These are phyloP conservation scores for Telmatherina bonti DNA, from an alignment of 2,797 vertebrate genomes.

Conservation along the genomic window DNA sequence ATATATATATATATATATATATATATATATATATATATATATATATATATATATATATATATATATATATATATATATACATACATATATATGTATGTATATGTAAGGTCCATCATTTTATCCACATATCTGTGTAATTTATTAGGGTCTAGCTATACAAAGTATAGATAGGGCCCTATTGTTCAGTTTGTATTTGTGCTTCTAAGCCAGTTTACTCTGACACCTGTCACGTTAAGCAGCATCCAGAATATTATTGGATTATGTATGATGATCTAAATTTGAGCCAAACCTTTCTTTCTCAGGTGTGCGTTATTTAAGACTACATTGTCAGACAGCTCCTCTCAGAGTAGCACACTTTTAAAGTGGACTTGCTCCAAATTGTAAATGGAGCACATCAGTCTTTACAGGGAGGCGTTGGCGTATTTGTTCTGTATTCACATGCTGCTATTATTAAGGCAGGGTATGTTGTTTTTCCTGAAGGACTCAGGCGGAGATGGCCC, in stretches of 20 bases:
- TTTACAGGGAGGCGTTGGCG: background rate
- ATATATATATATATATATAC: too few species aligned
- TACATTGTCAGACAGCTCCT: slow-evolving; percentile 2
- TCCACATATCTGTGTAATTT: too few species aligned
- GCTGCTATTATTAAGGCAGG: background rate
- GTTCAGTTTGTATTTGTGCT: too few species aligned
- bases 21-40: too few species aligned
- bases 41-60: too few species aligned
- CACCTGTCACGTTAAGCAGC: background rate
- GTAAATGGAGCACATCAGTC: slow-evolving; percentile 15
- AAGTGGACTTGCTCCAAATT: slow-evolving; percentile 19
- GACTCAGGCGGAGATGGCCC: slow-evolving; percentile 96
- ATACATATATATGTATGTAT: too few species aligned
- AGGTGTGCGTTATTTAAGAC: background rate
- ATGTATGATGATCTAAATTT: background rate
- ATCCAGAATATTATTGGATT: background rate
- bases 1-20: too few species aligned
- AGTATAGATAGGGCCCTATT: too few species aligned
- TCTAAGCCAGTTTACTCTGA: too few species aligned
- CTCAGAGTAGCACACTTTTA: background rate
- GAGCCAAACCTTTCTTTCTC: background rate
- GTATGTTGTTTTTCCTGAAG: slow-evolving; percentile 70
- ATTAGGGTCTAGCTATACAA: too few species aligned
- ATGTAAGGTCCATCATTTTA: too few species aligned
- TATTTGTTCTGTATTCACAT: background rate